phyloP scores from a whole-genome alignment of 2,113 vertebrate genomes.

The Ailurus styani region DNA sequence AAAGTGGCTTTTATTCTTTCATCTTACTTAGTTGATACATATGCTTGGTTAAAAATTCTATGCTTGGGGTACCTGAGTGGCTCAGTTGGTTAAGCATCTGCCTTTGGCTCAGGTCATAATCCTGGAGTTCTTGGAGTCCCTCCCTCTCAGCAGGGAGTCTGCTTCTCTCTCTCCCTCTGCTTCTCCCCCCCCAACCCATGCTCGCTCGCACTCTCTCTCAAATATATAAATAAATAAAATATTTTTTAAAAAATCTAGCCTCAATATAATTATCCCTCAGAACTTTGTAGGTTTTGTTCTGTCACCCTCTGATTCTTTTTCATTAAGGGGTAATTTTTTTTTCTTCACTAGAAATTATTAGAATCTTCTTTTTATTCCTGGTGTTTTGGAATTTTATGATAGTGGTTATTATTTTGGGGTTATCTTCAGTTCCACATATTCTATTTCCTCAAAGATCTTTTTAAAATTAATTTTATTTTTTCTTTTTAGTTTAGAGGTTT shows the following conservation, averaged over 20 bases:
- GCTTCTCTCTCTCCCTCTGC: neutral
- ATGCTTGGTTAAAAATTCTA: constrained; percentile 2
- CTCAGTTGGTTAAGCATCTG: no score
- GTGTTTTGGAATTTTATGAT: neutral
- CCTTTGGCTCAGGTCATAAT: no score
- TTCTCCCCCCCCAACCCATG: no score
- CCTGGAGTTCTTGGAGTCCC: no score
- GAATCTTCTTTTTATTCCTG: neutral
- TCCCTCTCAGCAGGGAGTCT: no score
- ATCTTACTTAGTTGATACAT: neutral
- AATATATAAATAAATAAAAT: neutral
- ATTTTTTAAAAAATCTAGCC: neutral
- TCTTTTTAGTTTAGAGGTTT: constrained; percentile 2
- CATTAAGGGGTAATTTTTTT: neutral
- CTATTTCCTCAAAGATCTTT: neutral
- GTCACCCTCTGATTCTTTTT: neutral
- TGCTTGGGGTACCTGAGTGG: neutral
- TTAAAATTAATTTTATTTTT: neutral
- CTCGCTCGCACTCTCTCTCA: neutral
- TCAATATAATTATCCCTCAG: neutral
- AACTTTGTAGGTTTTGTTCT: neutral
- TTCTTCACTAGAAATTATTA: neutral
- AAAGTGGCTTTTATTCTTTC: neutral
- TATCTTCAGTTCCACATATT: neutral
- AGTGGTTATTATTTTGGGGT: neutral